Evolutionary conservation across 2,113 vertebrate species (phyloP).

Genomic region (Corapipo altera): DNA sequence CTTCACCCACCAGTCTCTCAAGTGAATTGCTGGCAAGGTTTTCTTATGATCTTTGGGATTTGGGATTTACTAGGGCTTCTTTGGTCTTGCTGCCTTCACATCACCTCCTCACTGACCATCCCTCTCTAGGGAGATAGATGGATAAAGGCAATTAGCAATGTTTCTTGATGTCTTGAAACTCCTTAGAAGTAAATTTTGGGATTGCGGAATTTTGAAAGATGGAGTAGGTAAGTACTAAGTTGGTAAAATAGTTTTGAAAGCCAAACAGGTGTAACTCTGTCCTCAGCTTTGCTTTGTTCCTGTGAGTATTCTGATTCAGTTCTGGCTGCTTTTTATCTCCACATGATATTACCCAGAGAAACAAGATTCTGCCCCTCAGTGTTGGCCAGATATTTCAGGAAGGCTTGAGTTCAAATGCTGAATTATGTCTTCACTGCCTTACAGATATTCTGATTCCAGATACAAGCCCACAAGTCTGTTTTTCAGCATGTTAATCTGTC

Average conservation of each 20-base stretch:
- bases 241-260: not conserved
- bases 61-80: not conserved
- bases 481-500: not conserved
- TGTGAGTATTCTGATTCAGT: not conserved
- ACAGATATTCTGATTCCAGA: not conserved
- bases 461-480: not conserved
- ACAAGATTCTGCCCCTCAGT: not conserved
- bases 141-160: not conserved
- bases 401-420: not conserved
- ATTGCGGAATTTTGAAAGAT: slow-evolving; percentile 6
- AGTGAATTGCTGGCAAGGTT: not conserved
- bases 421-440: not conserved
- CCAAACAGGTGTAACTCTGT: not conserved
- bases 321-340: not conserved
- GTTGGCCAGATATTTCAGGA: not conserved
- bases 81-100: not conserved
- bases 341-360: fast-evolving
- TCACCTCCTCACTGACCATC: not conserved
- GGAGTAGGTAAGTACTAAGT: not conserved
- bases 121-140: not conserved
- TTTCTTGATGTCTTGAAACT: slow-evolving; percentile 26
- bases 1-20: not conserved
- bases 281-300: not conserved
- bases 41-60: not conserved
- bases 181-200: not conserved